These are phyloP conservation scores for Lepidothrix coronata DNA, from an alignment of 2,113 vertebrate genomes.

Conservation along the genomic window DNA sequence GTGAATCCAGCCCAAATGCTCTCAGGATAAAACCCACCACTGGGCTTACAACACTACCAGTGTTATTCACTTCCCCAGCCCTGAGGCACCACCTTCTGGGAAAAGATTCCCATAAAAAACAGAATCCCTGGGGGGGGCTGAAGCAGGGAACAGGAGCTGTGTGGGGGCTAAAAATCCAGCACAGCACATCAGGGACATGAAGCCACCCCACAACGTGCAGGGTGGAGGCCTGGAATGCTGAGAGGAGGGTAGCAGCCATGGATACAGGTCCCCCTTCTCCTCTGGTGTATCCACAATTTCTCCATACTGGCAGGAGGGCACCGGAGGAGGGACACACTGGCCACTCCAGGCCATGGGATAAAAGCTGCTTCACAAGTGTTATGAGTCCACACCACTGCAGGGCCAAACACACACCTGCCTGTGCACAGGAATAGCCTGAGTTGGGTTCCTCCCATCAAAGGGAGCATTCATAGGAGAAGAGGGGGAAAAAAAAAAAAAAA, in stretches of 20 bases:
- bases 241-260: background rate
- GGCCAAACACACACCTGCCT: background rate
- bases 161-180: background rate
- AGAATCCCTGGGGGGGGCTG: background rate
- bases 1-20: background rate
- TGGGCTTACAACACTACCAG: background rate
- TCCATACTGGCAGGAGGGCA: accelerated
- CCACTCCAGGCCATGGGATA: accelerated
- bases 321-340: accelerated
- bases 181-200: accelerated
- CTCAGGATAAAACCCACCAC: accelerated
- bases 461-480: background rate
- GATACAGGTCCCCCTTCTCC: background rate
- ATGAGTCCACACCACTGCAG: accelerated
- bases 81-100: background rate
- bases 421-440: background rate
- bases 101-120: background rate
- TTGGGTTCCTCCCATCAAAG: background rate
- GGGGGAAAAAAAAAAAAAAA: accelerated
- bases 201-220: accelerated
- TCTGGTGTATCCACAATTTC: accelerated
- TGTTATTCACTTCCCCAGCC: background rate
- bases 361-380: background rate
- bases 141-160: background rate
- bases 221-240: background rate